Percentiles rank a stretch among this genome's conserved stretches.
Evolutionary conservation across 2,797 vertebrate genomes (phyloP).

Genomic region (Serranus cabrilla): DNA sequence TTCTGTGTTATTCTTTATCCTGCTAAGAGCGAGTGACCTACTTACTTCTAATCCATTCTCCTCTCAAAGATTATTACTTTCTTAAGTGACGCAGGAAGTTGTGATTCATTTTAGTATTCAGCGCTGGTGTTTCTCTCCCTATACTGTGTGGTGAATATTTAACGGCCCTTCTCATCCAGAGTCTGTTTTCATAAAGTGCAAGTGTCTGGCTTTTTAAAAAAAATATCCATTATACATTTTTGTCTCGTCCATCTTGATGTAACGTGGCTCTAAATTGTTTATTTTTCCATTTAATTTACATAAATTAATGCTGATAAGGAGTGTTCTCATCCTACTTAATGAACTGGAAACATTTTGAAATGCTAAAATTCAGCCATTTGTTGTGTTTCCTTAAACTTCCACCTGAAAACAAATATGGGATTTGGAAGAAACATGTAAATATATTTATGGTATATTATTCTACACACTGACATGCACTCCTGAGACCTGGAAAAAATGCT

Average conservation of each 20-base stretch:
- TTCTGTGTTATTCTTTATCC: slow-evolving; percentile 15
- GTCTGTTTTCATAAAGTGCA: not conserved
- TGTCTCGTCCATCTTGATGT: not conserved
- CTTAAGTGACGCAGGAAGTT: slow-evolving; percentile 11
- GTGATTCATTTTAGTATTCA: slow-evolving; percentile 23
- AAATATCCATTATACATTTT: not conserved
- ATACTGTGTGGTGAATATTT: slow-evolving; percentile 8
- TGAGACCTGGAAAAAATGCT: no score
- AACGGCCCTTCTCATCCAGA: not conserved
- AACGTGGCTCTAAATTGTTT: not conserved
- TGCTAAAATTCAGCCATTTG: not conserved
- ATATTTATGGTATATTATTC: not conserved
- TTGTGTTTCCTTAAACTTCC: not conserved
- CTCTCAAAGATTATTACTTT: slow-evolving; percentile 10
- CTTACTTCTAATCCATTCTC: slow-evolving; percentile 29
- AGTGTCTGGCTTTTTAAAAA: not conserved
- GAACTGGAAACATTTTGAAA: not conserved
- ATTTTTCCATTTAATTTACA: not conserved
- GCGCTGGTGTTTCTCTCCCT: not conserved
- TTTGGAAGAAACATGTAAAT: not conserved
- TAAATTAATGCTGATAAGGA: not conserved
- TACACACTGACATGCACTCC: not conserved
- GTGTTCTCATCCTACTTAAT: not conserved
- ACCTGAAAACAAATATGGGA: not conserved
- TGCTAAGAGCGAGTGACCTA: slow-evolving; percentile 7